Evolutionary conservation across 2,797 vertebrate species (phyloP).

Genomic region (Xenopus petersii): DNA sequence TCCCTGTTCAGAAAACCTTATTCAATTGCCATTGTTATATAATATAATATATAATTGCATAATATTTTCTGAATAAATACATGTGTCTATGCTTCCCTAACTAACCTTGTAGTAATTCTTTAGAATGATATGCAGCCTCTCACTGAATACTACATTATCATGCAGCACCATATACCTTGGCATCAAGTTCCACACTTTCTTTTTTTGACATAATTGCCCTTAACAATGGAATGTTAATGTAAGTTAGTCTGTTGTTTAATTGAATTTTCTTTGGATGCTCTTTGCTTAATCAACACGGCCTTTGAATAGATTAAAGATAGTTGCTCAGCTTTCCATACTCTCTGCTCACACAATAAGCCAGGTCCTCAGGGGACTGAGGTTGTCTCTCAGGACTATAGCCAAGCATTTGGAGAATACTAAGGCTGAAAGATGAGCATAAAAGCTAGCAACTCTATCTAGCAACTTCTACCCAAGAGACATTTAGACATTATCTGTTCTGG

Average conservation of each 20-base stretch:
- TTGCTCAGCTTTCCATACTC: background rate
- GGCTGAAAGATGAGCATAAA: constrained; percentile 29
- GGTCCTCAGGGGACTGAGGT: constrained; percentile 19
- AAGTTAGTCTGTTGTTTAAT: background rate
- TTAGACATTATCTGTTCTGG: constrained; percentile 15
- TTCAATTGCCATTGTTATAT: too few species aligned
- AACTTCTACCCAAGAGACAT: background rate
- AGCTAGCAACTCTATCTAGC: constrained; percentile 18
- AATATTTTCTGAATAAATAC: too few species aligned
- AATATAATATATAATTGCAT: too few species aligned
- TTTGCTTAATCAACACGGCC: constrained; percentile 3
- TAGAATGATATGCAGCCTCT: too few species aligned
- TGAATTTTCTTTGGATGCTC: background rate
- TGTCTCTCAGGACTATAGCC: constrained; percentile 26
- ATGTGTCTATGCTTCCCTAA: too few species aligned
- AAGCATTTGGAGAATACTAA: constrained; percentile 23
- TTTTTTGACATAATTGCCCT: too few species aligned
- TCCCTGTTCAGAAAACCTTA: too few species aligned
- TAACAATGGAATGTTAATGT: background rate
- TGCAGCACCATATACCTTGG: too few species aligned
- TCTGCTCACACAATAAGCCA: constrained; percentile 6
- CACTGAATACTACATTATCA: too few species aligned
- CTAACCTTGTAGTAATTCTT: too few species aligned
- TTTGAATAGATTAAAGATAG: constrained; percentile 9
- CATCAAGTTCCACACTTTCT: too few species aligned